These are phyloP conservation scores for Mythimna impura DNA, from an alignment of 2,888 invertebrate genomes.

Conservation along the genomic window DNA sequence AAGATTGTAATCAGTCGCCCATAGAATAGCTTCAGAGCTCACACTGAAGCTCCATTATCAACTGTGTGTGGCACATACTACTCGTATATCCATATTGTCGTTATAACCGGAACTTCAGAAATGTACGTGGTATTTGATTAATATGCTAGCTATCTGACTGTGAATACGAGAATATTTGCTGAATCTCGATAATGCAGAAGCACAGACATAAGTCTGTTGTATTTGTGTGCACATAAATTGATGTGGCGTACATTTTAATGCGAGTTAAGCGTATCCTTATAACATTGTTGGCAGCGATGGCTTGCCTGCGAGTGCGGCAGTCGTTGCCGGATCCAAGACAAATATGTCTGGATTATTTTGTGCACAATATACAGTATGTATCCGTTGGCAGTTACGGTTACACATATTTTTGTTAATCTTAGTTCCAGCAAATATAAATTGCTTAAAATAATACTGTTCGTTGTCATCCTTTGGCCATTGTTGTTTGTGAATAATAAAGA, in stretches of 20 bases:
- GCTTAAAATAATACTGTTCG: background rate
- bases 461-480: background rate
- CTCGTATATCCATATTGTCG: background rate
- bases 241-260: slow-evolving; percentile 50
- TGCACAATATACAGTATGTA: slow-evolving; percentile 40
- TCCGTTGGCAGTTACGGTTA: slow-evolving; percentile 28
- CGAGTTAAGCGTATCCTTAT: slow-evolving; percentile 48
- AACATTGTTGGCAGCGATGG: slow-evolving; percentile 53
- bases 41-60: slow-evolving; percentile 23
- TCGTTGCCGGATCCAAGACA: slow-evolving; percentile 53
- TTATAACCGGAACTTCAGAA: slow-evolving; percentile 8
- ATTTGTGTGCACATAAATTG: slow-evolving; percentile 40
- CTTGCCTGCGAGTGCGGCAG: slow-evolving; percentile 46
- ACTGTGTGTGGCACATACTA: background rate
- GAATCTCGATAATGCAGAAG: slow-evolving; percentile 31
- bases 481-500: background rate
- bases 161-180: slow-evolving; percentile 16
- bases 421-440: background rate
- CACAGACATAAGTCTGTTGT: slow-evolving; percentile 35
- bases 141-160: slow-evolving; percentile 1
- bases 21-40: slow-evolving; percentile 10
- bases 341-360: slow-evolving; percentile 60
- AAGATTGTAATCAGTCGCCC: slow-evolving; percentile 24
- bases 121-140: slow-evolving; percentile 47
- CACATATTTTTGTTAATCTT: slow-evolving; percentile 10